Conservation (phyloP, 1,140 invertebrate species). For the Pomacea maculata region DNA sequence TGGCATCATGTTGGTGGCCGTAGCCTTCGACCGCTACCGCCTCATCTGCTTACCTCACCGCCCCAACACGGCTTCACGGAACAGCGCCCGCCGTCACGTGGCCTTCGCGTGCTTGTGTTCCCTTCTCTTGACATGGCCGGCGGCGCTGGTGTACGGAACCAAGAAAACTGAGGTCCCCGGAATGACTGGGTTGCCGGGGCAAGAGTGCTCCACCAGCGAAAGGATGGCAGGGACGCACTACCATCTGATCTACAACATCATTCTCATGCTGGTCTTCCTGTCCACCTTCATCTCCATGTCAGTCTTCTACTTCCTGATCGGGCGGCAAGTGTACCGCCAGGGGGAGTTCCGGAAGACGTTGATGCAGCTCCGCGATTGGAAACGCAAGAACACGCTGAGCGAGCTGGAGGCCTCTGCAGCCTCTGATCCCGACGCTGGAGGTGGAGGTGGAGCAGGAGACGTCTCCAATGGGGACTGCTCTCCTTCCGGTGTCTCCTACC, state of each 20-base stretch:
- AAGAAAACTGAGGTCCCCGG: constrained; percentile 27
- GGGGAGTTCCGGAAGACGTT: constrained; percentile 36
- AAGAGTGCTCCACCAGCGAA: constrained; percentile 44
- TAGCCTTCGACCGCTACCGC: constrained; percentile 50
- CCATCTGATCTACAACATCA: constrained; percentile 28
- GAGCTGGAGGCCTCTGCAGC: constrained; percentile 25
- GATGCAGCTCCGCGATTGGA: constrained; percentile 9
- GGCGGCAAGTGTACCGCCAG: constrained; percentile 33
- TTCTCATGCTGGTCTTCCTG: constrained; percentile 32
- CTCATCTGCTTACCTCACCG: constrained; percentile 43
- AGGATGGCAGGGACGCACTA: constrained; percentile 28
- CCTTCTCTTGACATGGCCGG: constrained; percentile 42
- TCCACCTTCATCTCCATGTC: constrained; percentile 37
- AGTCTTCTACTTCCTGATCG: constrained; percentile 37
- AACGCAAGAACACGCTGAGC: constrained; percentile 10
- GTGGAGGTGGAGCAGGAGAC: constrained; percentile 14
- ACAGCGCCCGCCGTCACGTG: constrained; percentile 14
- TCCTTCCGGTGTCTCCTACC: constrained; percentile 21
- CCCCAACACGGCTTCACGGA: constrained; percentile 30
- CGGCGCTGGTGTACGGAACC: constrained; percentile 44
- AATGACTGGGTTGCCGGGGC: constrained; percentile 27
- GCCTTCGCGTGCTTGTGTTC: constrained; percentile 31
- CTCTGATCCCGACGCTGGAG: constrained; percentile 12
- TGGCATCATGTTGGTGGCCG: constrained; percentile 46
- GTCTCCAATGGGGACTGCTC: constrained; percentile 6